Evolutionary conservation across 2,113 vertebrate species (phyloP), one percentile per base, ranked within the genome.

Genomic region (Leiothrix lutea): DNA sequence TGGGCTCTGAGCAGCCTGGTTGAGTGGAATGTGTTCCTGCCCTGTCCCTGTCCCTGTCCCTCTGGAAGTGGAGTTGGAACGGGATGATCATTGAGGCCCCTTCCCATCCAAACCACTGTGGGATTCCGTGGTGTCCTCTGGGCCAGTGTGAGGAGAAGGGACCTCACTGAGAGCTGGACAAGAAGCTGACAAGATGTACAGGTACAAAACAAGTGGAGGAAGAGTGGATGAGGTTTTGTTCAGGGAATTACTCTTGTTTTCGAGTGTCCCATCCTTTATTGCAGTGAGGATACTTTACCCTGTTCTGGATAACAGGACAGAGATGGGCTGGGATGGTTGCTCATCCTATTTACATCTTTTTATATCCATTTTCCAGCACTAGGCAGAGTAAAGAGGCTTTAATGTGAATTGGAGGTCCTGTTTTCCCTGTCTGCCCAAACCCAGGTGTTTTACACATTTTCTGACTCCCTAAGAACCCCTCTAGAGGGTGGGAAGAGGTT

Each of bases 371-470:
- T 84, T 20, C 56, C 23, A 67, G 9, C 33, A 15, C 20, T 8
- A 19, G 20, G 40, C 35, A 54, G 58, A 29, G 8, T 23, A 29
- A 88, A 21, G 56, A 62, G 12, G 16, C 2, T 85, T 72, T 47
- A 51, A 5, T 19, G 12, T 31, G 26, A 47, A 33, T 8, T 1
- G 0, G 17, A 44, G 42, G 25, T 13, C 11, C 31, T 50, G 7
- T 45, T 90, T 83, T 35, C 16, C 72, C 47, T 29, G 4, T 42
- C 36, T 77, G 66, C 47, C 33, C 21, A 26, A 61, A 83, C 3
- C 40, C n/a, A 45, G 25, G 3, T 45, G 19, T 35, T 80, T 65
- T 9, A 17, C 57, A 10, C 45, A 4, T 23, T 65, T 9, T 8
- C 53, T 61, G 29, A 12, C 14, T 40, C 8, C 36, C 66, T 38